Percentiles rank a stretch among this genome's conserved stretches.
These are phyloP conservation scores for Chromoteleia sp. DNA, from an alignment of 2,888 invertebrate species.

Conservation along the genomic window DNA sequence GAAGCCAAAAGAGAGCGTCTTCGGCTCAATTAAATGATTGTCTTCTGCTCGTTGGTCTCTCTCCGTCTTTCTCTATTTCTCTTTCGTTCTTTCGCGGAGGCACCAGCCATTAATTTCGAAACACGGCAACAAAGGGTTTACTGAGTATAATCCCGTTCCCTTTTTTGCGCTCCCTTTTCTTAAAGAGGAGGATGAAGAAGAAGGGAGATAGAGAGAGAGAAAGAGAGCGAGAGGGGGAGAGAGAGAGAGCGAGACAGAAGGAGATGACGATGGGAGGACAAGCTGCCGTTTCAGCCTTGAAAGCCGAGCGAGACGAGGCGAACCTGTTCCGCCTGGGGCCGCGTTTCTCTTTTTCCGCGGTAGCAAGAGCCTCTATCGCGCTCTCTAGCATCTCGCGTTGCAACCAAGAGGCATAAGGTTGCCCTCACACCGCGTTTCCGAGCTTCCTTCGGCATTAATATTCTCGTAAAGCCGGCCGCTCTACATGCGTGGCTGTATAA, in stretches of 20 bases:
- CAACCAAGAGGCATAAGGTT: constrained; percentile 69
- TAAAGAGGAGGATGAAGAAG: constrained; percentile 1
- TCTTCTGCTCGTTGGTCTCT: constrained; percentile 76
- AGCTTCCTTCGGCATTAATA: constrained; percentile 75
- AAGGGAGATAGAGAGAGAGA: constrained; percentile 44
- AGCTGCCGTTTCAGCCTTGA: constrained; percentile 64
- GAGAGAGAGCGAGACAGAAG: constrained; percentile 40
- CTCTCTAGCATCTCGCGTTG: constrained; percentile 67
- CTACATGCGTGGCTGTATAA: constrained; percentile 72
- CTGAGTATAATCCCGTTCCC: constrained; percentile 73
- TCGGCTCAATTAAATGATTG: constrained; percentile 79
- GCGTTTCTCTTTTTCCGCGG: constrained; percentile 80
- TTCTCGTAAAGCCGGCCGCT: constrained; percentile 72
- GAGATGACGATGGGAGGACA: constrained; percentile 54
- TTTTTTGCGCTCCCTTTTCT: constrained; percentile 54
- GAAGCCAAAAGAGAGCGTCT: constrained; percentile 69
- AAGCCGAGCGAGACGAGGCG: constrained; percentile 61
- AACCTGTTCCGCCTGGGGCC: constrained; percentile 80
- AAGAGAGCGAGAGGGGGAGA: constrained; percentile 42
- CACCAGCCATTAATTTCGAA: constrained; percentile 82
- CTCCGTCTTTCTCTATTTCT: constrained; percentile 60
- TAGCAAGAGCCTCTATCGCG: constrained; percentile 76
- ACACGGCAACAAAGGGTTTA: constrained; percentile 82
- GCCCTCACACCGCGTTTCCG: constrained; percentile 67
- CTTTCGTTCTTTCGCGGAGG: constrained; percentile 70